These are phyloP conservation scores for Crepidodera aurea DNA, from an alignment of 2,888 invertebrate species.

Conservation along the genomic window DNA sequence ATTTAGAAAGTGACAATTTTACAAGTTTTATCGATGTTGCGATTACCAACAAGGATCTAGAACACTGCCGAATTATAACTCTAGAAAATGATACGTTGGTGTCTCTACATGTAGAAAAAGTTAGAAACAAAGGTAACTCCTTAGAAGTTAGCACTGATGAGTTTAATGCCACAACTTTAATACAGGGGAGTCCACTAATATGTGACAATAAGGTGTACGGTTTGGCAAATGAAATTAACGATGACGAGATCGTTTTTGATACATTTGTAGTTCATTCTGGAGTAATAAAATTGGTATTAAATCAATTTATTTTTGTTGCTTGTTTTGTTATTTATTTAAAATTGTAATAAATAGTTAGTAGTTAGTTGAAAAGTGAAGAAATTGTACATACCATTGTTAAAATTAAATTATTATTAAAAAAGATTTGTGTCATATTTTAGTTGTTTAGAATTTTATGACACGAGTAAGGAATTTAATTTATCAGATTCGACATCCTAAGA, in stretches of 20 bases:
- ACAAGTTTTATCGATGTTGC: slow-evolving; percentile 12
- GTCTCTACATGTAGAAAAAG: slow-evolving; percentile 9
- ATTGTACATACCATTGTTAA: background rate
- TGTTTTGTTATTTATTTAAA: slow-evolving; percentile 4
- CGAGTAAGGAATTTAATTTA: too few relatives aligned
- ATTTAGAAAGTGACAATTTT: slow-evolving; percentile 8
- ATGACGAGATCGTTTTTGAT: slow-evolving; percentile 29
- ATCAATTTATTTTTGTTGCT: background rate
- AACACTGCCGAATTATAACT: slow-evolving; percentile 33
- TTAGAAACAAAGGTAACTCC: background rate
- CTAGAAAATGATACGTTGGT: slow-evolving; percentile 22
- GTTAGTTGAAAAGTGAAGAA: background rate
- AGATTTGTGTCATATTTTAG: too few relatives aligned
- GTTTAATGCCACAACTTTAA: slow-evolving; percentile 26
- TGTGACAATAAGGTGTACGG: slow-evolving; percentile 43
- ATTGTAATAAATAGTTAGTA: background rate
- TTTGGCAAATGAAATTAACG: slow-evolving; percentile 37
- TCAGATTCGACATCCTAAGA: too few relatives aligned
- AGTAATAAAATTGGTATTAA: background rate
- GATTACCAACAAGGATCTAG: slow-evolving; percentile 9
- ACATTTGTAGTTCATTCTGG: slow-evolving; percentile 18
- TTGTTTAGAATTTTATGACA: too few relatives aligned
- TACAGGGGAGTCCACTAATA: slow-evolving; percentile 42
- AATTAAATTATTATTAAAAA: background rate
- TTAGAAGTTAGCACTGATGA: slow-evolving; percentile 8